Percentiles rank a stretch among this genome's conserved stretches.
Conservation (phyloP, 2,797 vertebrate genomes). For the Lithobates sylvaticus region DNA sequence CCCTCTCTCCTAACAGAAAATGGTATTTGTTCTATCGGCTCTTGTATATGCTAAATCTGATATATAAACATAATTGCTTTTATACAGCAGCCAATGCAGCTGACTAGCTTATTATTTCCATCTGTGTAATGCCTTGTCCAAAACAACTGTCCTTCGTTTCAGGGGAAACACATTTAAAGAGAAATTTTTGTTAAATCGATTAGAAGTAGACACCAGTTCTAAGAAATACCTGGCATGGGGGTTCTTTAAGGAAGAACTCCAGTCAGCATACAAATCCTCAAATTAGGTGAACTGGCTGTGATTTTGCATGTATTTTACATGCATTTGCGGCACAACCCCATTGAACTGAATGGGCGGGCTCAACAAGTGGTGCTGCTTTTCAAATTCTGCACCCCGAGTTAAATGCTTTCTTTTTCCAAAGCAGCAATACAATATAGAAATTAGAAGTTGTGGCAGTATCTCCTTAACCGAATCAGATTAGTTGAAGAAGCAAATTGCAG, state of each 20-base stretch:
- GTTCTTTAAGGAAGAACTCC: background rate
- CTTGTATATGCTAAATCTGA: conserved; percentile 37
- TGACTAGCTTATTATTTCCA: conserved; percentile 3
- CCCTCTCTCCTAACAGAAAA: conserved; percentile 21
- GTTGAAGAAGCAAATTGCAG: too few relatives aligned
- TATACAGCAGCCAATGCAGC: conserved; percentile 2
- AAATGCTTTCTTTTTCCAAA: too few relatives aligned
- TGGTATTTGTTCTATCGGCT: conserved; percentile 35
- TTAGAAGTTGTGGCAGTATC: too few relatives aligned
- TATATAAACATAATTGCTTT: conserved; percentile 47
- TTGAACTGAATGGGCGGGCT: too few relatives aligned
- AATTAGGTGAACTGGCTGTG: background rate
- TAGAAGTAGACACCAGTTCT: background rate
- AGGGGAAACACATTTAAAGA: background rate
- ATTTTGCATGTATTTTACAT: too few relatives aligned
- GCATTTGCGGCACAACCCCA: too few relatives aligned
- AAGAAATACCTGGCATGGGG: background rate
- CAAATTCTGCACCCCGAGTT: too few relatives aligned
- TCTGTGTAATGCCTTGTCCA: background rate
- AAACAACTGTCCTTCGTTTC: background rate
- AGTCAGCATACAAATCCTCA: background rate
- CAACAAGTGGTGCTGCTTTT: too few relatives aligned
- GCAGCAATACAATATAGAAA: too few relatives aligned
- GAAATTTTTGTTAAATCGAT: background rate
- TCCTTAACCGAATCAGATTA: too few relatives aligned